These are phyloP conservation scores for Chionomys nivalis DNA, from an alignment of 2,113 vertebrate species.

Conservation along the genomic window DNA sequence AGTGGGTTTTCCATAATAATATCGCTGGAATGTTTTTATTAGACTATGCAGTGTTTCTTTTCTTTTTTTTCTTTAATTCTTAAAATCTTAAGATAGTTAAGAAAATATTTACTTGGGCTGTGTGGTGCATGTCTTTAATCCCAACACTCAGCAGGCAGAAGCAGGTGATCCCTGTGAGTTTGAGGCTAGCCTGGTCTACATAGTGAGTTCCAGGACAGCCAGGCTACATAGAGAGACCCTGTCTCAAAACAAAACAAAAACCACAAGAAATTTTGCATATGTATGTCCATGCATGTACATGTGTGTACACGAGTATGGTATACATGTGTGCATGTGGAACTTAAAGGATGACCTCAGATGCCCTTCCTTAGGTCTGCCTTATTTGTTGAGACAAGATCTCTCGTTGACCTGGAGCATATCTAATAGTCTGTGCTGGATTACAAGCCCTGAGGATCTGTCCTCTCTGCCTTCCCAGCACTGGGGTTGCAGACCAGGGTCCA, in stretches of 20 bases:
- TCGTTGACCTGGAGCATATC: neutral
- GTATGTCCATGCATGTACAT: neutral
- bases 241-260: neutral
- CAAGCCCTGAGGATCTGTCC: neutral
- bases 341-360: neutral
- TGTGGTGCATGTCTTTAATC: neutral
- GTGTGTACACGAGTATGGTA: neutral
- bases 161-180: neutral
- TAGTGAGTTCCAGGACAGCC: neutral
- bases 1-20: neutral
- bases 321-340: neutral
- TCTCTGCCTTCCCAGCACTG: neutral
- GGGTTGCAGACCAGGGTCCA: neutral
- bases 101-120: neutral
- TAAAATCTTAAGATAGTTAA: conserved; percentile 43
- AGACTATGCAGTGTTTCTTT: neutral
- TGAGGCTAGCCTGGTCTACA: neutral
- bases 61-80: neutral
- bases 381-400: neutral
- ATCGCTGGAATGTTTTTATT: conserved; percentile 13
- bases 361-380: neutral
- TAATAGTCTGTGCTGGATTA: neutral
- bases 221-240: neutral
- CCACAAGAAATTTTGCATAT: neutral
- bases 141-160: neutral